Evolutionary conservation across 2,888 invertebrate genomes (phyloP).

Genomic region (Liodrosophila aerea): DNA sequence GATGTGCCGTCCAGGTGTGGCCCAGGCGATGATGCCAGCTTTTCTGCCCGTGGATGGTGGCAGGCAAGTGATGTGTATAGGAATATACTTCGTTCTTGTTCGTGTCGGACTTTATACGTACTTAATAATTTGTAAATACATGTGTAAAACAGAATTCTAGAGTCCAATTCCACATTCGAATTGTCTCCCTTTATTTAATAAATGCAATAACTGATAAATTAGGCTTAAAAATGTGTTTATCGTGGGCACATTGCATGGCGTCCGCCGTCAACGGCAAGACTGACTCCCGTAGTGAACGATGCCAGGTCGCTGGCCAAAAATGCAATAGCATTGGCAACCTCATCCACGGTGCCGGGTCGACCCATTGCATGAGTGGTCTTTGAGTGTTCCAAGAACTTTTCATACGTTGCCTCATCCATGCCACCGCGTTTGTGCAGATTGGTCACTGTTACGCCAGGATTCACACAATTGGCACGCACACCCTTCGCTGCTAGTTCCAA

Average conservation of each 20-base stretch:
- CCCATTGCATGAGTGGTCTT: conserved; percentile 96
- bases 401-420: conserved; percentile 91
- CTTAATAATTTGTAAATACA: too few species aligned
- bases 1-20: conserved; percentile 91
- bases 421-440: conserved; percentile 94
- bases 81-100: too few species aligned
- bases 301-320: conserved; percentile 94
- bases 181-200: conserved; percentile 23
- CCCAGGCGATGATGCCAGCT: conserved; percentile 91
- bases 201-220: conserved; percentile 39
- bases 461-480: conserved; percentile 94
- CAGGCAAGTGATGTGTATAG: conserved; percentile 95
- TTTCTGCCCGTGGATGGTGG: conserved; percentile 97
- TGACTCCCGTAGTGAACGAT: conserved; percentile 94
- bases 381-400: conserved; percentile 91
- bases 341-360: conserved; percentile 90
- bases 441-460: conserved; percentile 94
- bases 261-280: conserved; percentile 96
- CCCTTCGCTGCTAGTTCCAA: conserved; percentile 91
- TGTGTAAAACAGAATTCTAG: too few species aligned
- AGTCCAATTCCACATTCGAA: too few species aligned
- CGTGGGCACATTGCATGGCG: conserved; percentile 97
- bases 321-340: conserved; percentile 94
- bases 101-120: too few species aligned
- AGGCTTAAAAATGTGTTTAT: conserved; percentile 82